Base-by-base conservation (phyloP, 53 echinoderm and acorn worm species). In the Holothuria scabra region DNA sequence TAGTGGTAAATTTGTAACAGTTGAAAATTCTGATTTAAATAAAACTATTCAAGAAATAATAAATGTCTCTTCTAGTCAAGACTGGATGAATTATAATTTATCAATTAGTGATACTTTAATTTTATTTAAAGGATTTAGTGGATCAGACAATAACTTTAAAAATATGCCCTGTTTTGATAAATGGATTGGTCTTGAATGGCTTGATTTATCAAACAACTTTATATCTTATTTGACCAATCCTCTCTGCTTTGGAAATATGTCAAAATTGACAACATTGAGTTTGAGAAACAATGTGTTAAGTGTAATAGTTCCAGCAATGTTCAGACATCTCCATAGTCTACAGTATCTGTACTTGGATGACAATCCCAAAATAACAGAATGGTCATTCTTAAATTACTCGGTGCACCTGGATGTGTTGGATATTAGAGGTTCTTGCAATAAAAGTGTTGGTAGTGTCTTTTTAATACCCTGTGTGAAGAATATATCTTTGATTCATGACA, bases 171-270 rank as follows among this genome's bases (percentile, higher is more conserved):
- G 69, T 18, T 69, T 69, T 41, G 31, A 23, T 69, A 21, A 1
- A 0, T 69, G 69, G 69, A 37, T 32, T 14, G 9, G 41, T 23
- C 69, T 69, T 34, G 41, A 69, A 34, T 69, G 69, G 69, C 19
- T 69, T 18, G 69, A 69, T 69, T 69, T 69, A 69, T 69, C 69
- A 5, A 18, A 41, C 22, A 69, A 37, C 9, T n/a, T n/a, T 2
- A 69, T 69, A 11, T 22, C 22, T 6, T 7, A n/a, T 1, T 23
- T 69, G 0, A 69, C 8, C 12, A 37, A 19, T 6, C 20, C 69
- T 69, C n/a, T 38, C 31, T 69, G 22, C 35, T 33, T 69, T 69
- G 69, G 44, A 69, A 69, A 69, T 69, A 2, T 37, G 35, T 69
- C 69, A 6, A 5, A 22, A n/a, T 19, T 69, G 41, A 23, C 34